These are phyloP conservation scores for Diachrysia chrysitis DNA, from an alignment of 2,888 invertebrate genomes.

Conservation along the genomic window DNA sequence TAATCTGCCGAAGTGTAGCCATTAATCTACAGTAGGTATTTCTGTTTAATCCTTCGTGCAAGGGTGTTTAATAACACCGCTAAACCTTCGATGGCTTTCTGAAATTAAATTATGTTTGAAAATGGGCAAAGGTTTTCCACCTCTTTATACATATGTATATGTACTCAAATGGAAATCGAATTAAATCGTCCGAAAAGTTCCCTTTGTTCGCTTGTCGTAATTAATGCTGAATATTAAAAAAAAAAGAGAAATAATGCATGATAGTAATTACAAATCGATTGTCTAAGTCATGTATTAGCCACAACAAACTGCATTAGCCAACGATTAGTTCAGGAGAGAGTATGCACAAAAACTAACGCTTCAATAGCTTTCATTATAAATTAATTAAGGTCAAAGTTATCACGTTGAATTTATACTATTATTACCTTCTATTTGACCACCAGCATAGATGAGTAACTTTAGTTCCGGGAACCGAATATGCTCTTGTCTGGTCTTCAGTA, in stretches of 20 bases:
- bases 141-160: neutral
- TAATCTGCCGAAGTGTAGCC: slow-evolving; percentile 1
- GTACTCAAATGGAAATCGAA: too few species aligned
- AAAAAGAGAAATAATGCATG: too few species aligned
- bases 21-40: neutral
- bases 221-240: too few species aligned
- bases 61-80: neutral
- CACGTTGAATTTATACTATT: slow-evolving; percentile 17
- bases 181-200: too few species aligned
- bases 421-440: neutral
- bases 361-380: slow-evolving; percentile 40
- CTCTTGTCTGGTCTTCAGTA: too few species aligned
- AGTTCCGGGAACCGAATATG: neutral
- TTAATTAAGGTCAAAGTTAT: slow-evolving; percentile 46
- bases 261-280: too few species aligned
- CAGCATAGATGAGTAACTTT: neutral
- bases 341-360: slow-evolving; percentile 33
- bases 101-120: neutral
- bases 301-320: slow-evolving; percentile 15
- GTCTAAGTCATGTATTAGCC: neutral
- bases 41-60: neutral
- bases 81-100: neutral
- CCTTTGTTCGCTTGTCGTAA: too few species aligned
- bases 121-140: neutral
- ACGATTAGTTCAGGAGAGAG: slow-evolving; percentile 44